phyloP scores from a whole-genome alignment of 64 coral and sea anemone genomes.

The Dendronephthya gigantea region DNA sequence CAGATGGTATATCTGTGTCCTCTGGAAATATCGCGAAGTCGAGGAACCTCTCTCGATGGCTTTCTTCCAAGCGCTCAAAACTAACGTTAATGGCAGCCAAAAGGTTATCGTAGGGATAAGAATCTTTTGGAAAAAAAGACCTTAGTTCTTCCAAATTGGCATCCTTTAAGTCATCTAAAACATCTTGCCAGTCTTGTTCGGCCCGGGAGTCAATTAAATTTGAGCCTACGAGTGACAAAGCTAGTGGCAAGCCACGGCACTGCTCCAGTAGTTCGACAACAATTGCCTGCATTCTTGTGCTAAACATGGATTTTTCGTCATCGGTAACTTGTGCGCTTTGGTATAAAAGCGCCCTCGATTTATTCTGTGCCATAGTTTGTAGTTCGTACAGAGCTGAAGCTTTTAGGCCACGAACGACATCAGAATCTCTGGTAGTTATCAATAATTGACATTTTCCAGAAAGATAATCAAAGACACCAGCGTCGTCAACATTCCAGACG shows the following conservation, averaged over 20 bases:
- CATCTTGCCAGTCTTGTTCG: slow-evolving; percentile 33
- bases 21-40: slow-evolving; percentile 42
- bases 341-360: slow-evolving; percentile 28
- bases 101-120: slow-evolving; percentile 47
- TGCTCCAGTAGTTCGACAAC: slow-evolving; percentile 33
- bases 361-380: slow-evolving; percentile 18
- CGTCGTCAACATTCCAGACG: slow-evolving; percentile 49
- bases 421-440: slow-evolving; percentile 37
- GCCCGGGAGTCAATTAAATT: slow-evolving; percentile 24
- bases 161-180: slow-evolving; percentile 49
- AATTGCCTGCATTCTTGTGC: not conserved
- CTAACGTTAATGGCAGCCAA: slow-evolving; percentile 52
- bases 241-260: slow-evolving; percentile 46
- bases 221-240: slow-evolving; percentile 40
- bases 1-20: slow-evolving; percentile 41
- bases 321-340: slow-evolving; percentile 9
- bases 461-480: slow-evolving; percentile 27
- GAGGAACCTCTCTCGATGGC: slow-evolving; percentile 27
- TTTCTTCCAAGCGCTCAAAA: slow-evolving; percentile 1
- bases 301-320: not conserved
- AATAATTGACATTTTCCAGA: slow-evolving; percentile 40
- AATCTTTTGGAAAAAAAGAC: slow-evolving; percentile 37
- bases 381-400: slow-evolving; percentile 39
- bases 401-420: slow-evolving; percentile 32
- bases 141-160: slow-evolving; percentile 47